Percentiles rank a stretch among this genome's conserved stretches.
These are phyloP conservation scores for Boloria euphrosyne DNA, from an alignment of 2,888 invertebrate species.

Conservation along the genomic window DNA sequence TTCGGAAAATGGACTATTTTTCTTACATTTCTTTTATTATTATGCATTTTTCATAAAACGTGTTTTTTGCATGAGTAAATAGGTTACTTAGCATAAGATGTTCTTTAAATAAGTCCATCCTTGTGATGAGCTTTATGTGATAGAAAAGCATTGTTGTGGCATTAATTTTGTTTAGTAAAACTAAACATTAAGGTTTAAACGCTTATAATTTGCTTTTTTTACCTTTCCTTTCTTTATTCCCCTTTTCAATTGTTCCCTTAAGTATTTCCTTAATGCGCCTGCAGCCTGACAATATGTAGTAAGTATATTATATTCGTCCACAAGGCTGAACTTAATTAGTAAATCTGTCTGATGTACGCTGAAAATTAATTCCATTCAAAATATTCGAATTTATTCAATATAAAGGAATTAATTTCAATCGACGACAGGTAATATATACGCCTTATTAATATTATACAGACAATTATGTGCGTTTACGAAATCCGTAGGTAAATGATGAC, in stretches of 20 bases:
- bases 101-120: too few species aligned
- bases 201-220: too few species aligned
- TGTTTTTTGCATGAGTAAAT: neutral
- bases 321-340: constrained; percentile 1
- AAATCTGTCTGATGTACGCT: neutral
- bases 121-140: too few species aligned
- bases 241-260: too few species aligned
- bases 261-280: too few species aligned
- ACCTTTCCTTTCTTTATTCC: too few species aligned
- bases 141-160: too few species aligned
- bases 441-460: constrained; percentile 57
- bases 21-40: constrained; percentile 23
- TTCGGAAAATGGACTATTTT: constrained; percentile 34
- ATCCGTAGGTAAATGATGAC: constrained; percentile 55
- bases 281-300: neutral
- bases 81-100: neutral
- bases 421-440: constrained; percentile 43
- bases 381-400: constrained; percentile 19
- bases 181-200: too few species aligned
- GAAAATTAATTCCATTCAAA: constrained; percentile 3
- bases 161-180: too few species aligned
- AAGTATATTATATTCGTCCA: neutral
- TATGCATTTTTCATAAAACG: constrained; percentile 7
- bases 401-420: constrained; percentile 41
- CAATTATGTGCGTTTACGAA: constrained; percentile 51